Percentiles rank a stretch among this genome's conserved stretches.
Evolutionary conservation across 2,888 invertebrate genomes (phyloP).

Genomic region (Erpobdella octoculata): DNA sequence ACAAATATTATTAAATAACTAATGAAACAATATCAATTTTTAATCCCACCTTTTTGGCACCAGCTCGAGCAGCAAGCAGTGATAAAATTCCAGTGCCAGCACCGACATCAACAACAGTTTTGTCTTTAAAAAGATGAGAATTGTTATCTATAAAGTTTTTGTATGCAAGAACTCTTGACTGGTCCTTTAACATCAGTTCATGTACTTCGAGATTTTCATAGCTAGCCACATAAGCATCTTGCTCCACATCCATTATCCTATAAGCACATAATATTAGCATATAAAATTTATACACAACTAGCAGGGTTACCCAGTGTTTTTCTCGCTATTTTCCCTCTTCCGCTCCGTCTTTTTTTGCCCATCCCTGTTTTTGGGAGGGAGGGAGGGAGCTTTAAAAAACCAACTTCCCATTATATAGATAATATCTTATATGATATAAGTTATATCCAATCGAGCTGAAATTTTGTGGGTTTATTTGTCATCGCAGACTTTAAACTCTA

Average conservation of each 20-base stretch:
- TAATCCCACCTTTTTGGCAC: slow-evolving; percentile 53
- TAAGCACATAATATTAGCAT: too few relatives aligned
- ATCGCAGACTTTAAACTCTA: too few relatives aligned
- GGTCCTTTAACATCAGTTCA: slow-evolving; percentile 49
- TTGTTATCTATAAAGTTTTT: slow-evolving; percentile 46
- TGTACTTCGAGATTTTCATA: slow-evolving; percentile 47
- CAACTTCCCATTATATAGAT: too few relatives aligned
- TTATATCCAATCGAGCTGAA: too few relatives aligned
- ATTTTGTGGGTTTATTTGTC: too few relatives aligned
- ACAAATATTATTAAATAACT: not conserved
- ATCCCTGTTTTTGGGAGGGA: too few relatives aligned
- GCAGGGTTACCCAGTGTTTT: too few relatives aligned
- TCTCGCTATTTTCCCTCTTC: too few relatives aligned
- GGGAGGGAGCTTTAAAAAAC: too few relatives aligned
- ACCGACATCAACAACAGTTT: slow-evolving; percentile 56
- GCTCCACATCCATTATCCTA: slow-evolving; percentile 15
- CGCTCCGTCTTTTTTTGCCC: too few relatives aligned
- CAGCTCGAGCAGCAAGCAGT: slow-evolving; percentile 48
- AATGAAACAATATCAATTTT: not conserved
- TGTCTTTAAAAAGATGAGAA: slow-evolving; percentile 44
- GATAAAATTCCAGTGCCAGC: slow-evolving; percentile 50
- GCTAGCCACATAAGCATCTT: slow-evolving; percentile 43
- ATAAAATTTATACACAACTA: too few relatives aligned
- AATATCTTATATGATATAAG: too few relatives aligned
- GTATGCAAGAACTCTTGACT: slow-evolving; percentile 48